Percentiles rank a stretch among this genome's conserved stretches.
These are phyloP conservation scores for Astyanax mexicanus DNA, from an alignment of 2,797 vertebrate species.

Conservation along the genomic window DNA sequence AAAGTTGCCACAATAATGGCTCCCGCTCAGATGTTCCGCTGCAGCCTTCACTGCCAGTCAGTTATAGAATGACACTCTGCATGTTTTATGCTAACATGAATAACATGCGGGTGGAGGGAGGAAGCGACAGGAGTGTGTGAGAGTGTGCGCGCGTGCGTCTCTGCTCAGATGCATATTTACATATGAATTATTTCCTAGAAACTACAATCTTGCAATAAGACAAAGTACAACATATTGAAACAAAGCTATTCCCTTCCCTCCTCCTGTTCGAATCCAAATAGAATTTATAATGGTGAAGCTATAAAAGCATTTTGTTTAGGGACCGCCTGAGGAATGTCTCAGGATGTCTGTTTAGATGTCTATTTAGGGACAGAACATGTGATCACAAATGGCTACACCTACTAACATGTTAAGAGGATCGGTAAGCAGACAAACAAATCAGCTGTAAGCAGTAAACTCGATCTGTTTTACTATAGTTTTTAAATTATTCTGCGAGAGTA, in stretches of 20 bases:
- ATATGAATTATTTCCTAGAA: constrained; percentile 45
- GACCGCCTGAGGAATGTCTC: too few relatives aligned
- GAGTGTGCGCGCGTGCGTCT: constrained; percentile 18
- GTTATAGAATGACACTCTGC: constrained; percentile 40
- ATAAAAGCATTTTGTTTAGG: too few relatives aligned
- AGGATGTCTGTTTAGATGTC: too few relatives aligned
- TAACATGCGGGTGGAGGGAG: constrained; percentile 41
- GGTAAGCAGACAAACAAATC: too few relatives aligned
- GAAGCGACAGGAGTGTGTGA: neutral
- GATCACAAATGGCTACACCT: too few relatives aligned
- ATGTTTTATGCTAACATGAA: constrained; percentile 52
- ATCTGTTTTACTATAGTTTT: too few relatives aligned
- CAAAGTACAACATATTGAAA: constrained; percentile 38
- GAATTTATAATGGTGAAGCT: constrained; percentile 49
- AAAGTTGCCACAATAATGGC: constrained; percentile 60
- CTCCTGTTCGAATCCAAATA: constrained; percentile 35
- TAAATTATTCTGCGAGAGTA: too few relatives aligned
- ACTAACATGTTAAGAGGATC: too few relatives aligned
- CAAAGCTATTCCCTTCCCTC: constrained; percentile 13
- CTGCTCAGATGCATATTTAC: constrained; percentile 31
- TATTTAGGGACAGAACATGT: too few relatives aligned
- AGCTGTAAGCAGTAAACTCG: too few relatives aligned
- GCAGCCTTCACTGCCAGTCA: constrained; percentile 39
- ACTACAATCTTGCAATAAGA: constrained; percentile 37
- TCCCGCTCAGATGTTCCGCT: constrained; percentile 49